These are phyloP conservation scores for Oreochromis spilurus DNA, from an alignment of 2,113 vertebrate species.

Conservation along the genomic window DNA sequence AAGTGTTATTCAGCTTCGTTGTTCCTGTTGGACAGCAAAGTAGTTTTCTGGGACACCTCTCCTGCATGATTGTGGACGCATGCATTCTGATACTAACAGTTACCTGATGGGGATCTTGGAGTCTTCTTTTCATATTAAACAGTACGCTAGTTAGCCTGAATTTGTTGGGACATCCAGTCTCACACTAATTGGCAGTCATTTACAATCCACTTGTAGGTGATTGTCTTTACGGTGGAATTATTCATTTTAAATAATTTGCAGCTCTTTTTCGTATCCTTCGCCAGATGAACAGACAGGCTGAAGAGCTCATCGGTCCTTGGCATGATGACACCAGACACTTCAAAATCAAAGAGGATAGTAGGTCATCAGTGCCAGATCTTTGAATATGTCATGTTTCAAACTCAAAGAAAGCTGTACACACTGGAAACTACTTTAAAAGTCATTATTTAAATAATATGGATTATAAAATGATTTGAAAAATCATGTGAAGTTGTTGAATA, in stretches of 20 bases:
- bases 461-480: not conserved
- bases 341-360: not conserved
- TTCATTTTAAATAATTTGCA: not conserved
- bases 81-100: not conserved
- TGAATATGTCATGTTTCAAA: not conserved
- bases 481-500: not conserved
- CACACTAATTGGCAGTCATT: not conserved
- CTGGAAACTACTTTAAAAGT: not conserved
- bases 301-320: not conserved
- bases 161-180: not conserved
- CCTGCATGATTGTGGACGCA: not conserved
- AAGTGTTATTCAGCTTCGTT: not conserved
- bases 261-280: not conserved
- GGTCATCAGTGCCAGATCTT: not conserved
- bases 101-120: not conserved
- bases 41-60: not conserved
- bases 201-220: not conserved
- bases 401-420: not conserved
- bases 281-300: not conserved
- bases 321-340: not conserved
- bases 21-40: not conserved
- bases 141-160: not conserved
- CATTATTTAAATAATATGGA: not conserved
- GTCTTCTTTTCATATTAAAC: not conserved
- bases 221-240: not conserved